Evolutionary conservation across 1,140 invertebrate genomes (phyloP), one percentile per base, ranked within the genome.

Genomic region (Drosophila subobscura): DNA sequence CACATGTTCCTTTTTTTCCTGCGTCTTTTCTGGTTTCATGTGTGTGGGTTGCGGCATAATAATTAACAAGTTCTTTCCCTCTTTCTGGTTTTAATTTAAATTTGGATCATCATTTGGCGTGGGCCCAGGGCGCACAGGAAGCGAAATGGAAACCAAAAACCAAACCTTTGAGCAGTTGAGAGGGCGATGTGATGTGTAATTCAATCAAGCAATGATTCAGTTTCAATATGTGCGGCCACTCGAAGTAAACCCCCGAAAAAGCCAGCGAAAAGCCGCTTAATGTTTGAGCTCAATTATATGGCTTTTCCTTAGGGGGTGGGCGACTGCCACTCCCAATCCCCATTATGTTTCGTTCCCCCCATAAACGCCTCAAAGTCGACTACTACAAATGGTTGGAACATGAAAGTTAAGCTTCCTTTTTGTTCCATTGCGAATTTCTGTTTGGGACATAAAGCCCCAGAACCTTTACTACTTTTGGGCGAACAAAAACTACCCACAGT

Each of bases 281-380:
- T 74, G 72, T 86, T 85, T 66, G 50, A 67, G 81, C 81, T 86
- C 81, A 81, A 85, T 85, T 85, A 85, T 85, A 85, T 85, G 81
- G 81, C 81, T 85, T 84, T 83, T 72, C 29, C 47, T 46, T 57
- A 12, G 42, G 56, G 49, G 42, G 51, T 23, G 55, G 29, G 27
- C 20, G 41, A 20, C n/a, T 25, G 7, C 41, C n/a, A 23, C 12
- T 53, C 20, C 20, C 12, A 14, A 12, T 20, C 25, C 40, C 44
- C 8, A 8, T 25, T 45, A 59, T 64, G 50, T 50, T 72, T 54
- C 50, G 47, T 44, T 44, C 52, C 56, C 47, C 54, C 53, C 58
- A 50, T 70, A 65, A 70, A 72, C 79, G 74, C 79, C 70, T 49
- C 37, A 50, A 85, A 85, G 81, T 74, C 67, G 77, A 60, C 81